Conservation (phyloP, 2,797 vertebrate species). For the Sitta carolinensis region DNA sequence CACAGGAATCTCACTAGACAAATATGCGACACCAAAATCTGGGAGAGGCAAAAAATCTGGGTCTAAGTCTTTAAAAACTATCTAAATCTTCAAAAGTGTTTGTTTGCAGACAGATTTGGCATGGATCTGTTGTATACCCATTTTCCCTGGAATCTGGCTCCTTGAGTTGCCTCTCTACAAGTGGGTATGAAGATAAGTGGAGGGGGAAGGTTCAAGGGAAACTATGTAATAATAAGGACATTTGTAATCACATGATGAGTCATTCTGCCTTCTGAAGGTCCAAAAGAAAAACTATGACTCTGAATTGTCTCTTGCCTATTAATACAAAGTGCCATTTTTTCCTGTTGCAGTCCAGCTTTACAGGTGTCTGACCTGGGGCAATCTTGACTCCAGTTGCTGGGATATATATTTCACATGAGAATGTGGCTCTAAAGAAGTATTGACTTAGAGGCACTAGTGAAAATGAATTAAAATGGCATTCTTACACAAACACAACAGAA, state of each 20-base stretch:
- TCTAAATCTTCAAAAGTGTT: not conserved
- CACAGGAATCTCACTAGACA: not conserved
- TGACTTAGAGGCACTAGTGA: slow-evolving; percentile 10
- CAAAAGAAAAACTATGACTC: not conserved
- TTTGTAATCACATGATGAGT: not conserved
- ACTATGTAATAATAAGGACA: not conserved
- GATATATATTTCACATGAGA: slow-evolving; percentile 45
- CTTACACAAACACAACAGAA: slow-evolving; percentile 48
- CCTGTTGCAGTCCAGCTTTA: not conserved
- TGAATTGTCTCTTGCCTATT: not conserved
- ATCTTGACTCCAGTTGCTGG: not conserved
- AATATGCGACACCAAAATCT: not conserved
- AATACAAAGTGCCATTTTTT: not conserved
- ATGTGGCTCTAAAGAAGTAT: not conserved
- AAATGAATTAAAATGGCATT: slow-evolving; percentile 57
- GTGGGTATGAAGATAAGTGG: not conserved
- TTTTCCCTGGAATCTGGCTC: not conserved
- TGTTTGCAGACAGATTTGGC: not conserved
- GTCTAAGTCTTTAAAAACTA: not conserved
- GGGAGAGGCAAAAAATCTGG: not conserved
- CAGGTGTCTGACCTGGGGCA: slow-evolving; percentile 58
- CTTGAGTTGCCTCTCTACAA: not conserved
- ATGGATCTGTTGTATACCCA: not conserved
- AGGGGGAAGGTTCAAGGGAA: not conserved
- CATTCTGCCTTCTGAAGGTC: not conserved